Percentiles rank a stretch among this genome's conserved stretches.
phyloP scores from a whole-genome alignment of 2,888 invertebrate genomes.

The Saturnia pavonia region DNA sequence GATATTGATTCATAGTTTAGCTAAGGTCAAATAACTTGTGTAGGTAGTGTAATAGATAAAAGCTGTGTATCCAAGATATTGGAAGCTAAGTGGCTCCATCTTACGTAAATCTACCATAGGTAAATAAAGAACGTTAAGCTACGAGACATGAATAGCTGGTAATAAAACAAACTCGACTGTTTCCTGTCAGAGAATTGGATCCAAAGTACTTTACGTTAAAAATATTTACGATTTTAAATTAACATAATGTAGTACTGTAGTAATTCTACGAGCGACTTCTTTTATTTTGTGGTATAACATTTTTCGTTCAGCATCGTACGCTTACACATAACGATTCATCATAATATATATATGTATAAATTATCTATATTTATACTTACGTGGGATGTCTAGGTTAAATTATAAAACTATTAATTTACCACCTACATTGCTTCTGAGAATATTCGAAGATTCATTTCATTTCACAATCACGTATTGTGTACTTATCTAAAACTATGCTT shows the following conservation, averaged over 20 bases:
- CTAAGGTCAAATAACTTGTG: slow-evolving; percentile 41
- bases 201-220: slow-evolving; percentile 45
- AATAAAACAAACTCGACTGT: slow-evolving; percentile 70
- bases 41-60: slow-evolving; percentile 47
- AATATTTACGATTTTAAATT: slow-evolving; percentile 55
- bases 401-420: slow-evolving; percentile 9
- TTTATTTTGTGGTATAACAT: slow-evolving; percentile 30
- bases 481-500: background rate
- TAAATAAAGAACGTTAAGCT: slow-evolving; percentile 62
- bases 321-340: background rate
- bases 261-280: slow-evolving; percentile 29
- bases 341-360: slow-evolving; percentile 5
- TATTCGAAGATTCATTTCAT: background rate
- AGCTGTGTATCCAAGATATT: slow-evolving; percentile 39
- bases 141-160: slow-evolving; percentile 65
- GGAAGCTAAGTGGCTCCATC: slow-evolving; percentile 42
- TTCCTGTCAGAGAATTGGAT: slow-evolving; percentile 66
- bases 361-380: slow-evolving; percentile 17
- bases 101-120: slow-evolving; percentile 46
- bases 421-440: slow-evolving; percentile 2
- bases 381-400: slow-evolving; percentile 15
- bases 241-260: slow-evolving; percentile 43
- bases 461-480: background rate
- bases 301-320: slow-evolving; percentile 27
- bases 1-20: slow-evolving; percentile 26